Percentiles rank a stretch among this genome's conserved stretches.
Conservation (phyloP, 2,113 vertebrate species). For the Chionis minor region DNA sequence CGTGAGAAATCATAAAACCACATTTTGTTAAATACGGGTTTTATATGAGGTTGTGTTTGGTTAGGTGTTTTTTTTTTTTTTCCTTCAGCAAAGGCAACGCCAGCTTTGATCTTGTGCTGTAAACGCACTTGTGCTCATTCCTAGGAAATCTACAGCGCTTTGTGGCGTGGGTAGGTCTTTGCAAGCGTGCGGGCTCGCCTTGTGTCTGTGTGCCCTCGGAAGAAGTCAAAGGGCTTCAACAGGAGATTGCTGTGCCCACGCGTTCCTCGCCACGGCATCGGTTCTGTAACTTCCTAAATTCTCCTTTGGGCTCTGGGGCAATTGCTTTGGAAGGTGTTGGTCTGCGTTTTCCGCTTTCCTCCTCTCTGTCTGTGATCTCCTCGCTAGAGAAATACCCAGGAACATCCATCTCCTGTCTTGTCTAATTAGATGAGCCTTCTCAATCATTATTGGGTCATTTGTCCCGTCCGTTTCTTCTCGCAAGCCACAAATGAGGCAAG, state of each 20-base stretch:
- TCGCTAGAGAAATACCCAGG: slow-evolving; percentile 28
- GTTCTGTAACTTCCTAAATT: not conserved
- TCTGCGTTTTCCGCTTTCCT: not conserved
- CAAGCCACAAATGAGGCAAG: slow-evolving; percentile 20
- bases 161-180: not conserved
- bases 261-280: not conserved
- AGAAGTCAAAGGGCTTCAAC: not conserved
- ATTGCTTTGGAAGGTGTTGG: not conserved
- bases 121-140: not conserved
- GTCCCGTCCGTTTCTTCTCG: slow-evolving; percentile 31
- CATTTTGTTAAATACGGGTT: not conserved
- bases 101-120: not conserved
- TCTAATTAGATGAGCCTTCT: slow-evolving; percentile 56
- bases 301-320: not conserved
- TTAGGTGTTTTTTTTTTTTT: not conserved
- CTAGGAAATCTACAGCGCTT: not conserved
- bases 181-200: not conserved
- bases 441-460: slow-evolving; percentile 37
- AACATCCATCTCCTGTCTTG: slow-evolving; percentile 59
- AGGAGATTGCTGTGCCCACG: not conserved
- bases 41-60: not conserved
- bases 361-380: not conserved
- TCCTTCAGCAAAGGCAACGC: not conserved
- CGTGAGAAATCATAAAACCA: not conserved
- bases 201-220: not conserved